phyloP scores from a whole-genome alignment of 1,140 invertebrate species.

The Sesamia nonagrioides region DNA sequence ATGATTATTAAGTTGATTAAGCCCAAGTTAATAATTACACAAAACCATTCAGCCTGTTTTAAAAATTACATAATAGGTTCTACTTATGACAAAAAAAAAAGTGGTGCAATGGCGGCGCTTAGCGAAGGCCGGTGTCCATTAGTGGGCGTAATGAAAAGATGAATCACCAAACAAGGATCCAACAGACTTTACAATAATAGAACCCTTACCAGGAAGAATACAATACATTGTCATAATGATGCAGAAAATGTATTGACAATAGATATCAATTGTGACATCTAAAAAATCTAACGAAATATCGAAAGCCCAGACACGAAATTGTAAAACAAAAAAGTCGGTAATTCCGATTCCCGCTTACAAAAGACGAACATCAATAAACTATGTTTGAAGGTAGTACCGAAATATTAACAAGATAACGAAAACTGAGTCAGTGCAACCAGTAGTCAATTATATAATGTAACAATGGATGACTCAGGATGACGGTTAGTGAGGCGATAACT shows the following conservation, averaged over 20 bases:
- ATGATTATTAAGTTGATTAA: too few species aligned
- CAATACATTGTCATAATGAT: background rate
- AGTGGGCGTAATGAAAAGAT: too few species aligned
- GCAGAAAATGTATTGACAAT: background rate
- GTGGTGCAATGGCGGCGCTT: too few species aligned
- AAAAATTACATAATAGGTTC: too few species aligned
- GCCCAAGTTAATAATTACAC: too few species aligned
- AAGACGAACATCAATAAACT: background rate
- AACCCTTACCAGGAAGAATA: background rate
- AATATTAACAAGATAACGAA: slow-evolving; percentile 29
- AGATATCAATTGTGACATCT: background rate
- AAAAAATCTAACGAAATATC: background rate
- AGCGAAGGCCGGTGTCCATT: too few species aligned
- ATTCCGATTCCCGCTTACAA: background rate
- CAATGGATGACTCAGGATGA: slow-evolving; percentile 28
- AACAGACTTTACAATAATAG: too few species aligned
- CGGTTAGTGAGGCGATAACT: background rate
- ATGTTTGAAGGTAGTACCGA: slow-evolving; percentile 10
- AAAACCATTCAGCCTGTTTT: too few species aligned
- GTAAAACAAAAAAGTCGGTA: background rate
- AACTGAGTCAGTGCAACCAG: background rate
- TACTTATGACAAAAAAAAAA: too few species aligned
- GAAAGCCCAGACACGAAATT: background rate
- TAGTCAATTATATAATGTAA: slow-evolving; percentile 29
- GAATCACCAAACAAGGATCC: too few species aligned